Evolutionary conservation across 2,113 vertebrate genomes (phyloP), one percentile per base, ranked within the genome.

Genomic region (Nerophis lumbriciformis): DNA sequence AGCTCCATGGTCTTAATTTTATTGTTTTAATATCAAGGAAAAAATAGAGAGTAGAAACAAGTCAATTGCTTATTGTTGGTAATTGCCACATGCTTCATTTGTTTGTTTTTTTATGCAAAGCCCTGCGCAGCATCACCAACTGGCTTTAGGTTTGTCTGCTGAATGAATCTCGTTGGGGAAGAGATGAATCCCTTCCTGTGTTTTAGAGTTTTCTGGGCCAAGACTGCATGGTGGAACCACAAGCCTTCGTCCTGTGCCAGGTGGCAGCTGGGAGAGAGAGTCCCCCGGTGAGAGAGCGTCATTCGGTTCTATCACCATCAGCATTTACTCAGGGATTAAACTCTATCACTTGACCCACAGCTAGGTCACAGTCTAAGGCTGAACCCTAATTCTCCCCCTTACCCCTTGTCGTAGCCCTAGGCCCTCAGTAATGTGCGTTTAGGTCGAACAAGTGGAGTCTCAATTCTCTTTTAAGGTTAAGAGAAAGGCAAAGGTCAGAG

Each of bases 211-310:
- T 84, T 68, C 82, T 73, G 73, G 73, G 83, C 85, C 83, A 85
- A 79, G 81, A 72, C 78, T 79, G 81, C 76, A 75, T 71, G 78
- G 81, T 72, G 79, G 79, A 75, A 80, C 71, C 72, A 71, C 73
- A 75, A 81, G 82, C 71, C 75, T 51, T 84, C 60, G 49, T 67
- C 62, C 73, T 65, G 83, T 87, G 88, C 89, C 90, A 91, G 90
- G 90, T 91, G 90, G 86, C 89, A 89, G 89, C 87, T 91, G 85
- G 85, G 85, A 87, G 76, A 85, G 74, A 79, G 75, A 68, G 82
- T 83, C 77, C 81, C 79, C 83, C 71, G 80, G 85, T 83, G 87
- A 83, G 76, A 76, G 77, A 69, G 68, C 70, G 73, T 76, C 68
- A 65, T 73, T 68, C 67, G 71, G 68, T 78, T 63, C 81, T 77